A percentile compares a stretch with the other conserved stretches of the same genome.
Conservation (phyloP, 2,797 vertebrate genomes). For the Megaceryle alcyon region DNA sequence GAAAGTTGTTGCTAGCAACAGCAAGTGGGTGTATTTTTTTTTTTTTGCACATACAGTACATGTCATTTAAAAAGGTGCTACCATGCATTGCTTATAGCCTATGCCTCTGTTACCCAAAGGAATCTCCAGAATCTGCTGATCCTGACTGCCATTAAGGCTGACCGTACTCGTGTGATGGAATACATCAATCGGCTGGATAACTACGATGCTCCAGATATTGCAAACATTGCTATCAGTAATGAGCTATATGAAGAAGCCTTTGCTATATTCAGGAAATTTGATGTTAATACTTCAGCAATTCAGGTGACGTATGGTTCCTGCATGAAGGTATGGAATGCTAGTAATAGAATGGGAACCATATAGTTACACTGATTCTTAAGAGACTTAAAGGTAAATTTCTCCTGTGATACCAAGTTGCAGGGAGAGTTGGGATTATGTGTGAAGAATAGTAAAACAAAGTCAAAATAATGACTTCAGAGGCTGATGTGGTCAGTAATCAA, state of each 20-base stretch:
- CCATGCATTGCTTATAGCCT: not conserved
- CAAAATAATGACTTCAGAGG: not conserved
- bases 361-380: not conserved
- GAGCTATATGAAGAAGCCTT: conserved; percentile 95
- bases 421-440: not conserved
- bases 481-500: not conserved
- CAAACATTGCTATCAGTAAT: conserved; percentile 93
- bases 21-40: not conserved
- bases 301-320: conserved; percentile 79
- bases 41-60: not conserved
- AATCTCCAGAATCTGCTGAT: conserved; percentile 98
- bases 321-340: not conserved
- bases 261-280: conserved; percentile 93
- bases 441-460: not conserved
- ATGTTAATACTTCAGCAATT: conserved; percentile 92
- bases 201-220: conserved; percentile 93
- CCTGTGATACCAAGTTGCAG: not conserved
- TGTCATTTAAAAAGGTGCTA: not conserved
- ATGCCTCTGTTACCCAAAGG: conserved; percentile 73
- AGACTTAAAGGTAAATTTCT: not conserved
- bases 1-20: not conserved
- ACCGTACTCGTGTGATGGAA: conserved; percentile 93
- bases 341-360: not conserved
- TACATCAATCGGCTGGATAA: conserved; percentile 95
- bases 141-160: conserved; percentile 94